phyloP scores from a whole-genome alignment of 2,113 vertebrate species.

The Recurvirostra avosetta region DNA sequence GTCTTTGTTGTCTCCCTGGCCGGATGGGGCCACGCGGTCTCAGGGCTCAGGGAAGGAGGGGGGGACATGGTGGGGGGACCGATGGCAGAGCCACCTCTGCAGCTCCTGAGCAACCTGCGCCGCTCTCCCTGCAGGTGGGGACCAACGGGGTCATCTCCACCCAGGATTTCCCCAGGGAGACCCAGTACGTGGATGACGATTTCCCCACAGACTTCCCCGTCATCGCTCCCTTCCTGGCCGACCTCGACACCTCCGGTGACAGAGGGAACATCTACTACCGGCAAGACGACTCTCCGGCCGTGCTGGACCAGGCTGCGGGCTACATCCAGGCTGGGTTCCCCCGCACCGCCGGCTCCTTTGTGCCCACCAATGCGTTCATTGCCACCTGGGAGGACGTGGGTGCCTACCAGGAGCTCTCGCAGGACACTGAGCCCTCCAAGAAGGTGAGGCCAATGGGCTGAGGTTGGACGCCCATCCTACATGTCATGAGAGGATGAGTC shows the following conservation, averaged over 20 bases:
- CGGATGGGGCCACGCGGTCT: neutral
- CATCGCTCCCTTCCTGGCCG: constrained; percentile 91
- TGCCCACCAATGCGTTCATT: constrained; percentile 80
- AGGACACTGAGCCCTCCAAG: constrained; percentile 55
- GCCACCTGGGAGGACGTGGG: constrained; percentile 92
- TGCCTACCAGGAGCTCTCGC: constrained; percentile 80
- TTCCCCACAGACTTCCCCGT: constrained; percentile 95
- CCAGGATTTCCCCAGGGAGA: constrained; percentile 93
- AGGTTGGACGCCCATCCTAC: fast-evolving
- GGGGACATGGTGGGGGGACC: fast-evolving
- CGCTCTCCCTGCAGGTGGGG: constrained; percentile 80
- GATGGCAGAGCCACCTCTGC: neutral
- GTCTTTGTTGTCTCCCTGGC: constrained; percentile 32
- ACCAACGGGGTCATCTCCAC: constrained; percentile 96
- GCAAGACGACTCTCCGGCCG: constrained; percentile 76
- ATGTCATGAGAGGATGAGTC: fast-evolving
- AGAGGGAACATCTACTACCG: constrained; percentile 87
- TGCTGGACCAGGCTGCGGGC: constrained; percentile 73
- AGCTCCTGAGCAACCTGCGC: neutral
- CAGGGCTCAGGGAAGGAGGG: neutral
- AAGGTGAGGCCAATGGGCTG: constrained; percentile 73
- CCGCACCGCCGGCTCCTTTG: constrained; percentile 60
- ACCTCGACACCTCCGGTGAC: constrained; percentile 88
- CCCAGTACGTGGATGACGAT: constrained; percentile 95
- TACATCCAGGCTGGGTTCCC: constrained; percentile 85